These are phyloP conservation scores for Virgularia gustaviana DNA, from an alignment of 92 coral and sea anemone genomes.

Conservation along the genomic window DNA sequence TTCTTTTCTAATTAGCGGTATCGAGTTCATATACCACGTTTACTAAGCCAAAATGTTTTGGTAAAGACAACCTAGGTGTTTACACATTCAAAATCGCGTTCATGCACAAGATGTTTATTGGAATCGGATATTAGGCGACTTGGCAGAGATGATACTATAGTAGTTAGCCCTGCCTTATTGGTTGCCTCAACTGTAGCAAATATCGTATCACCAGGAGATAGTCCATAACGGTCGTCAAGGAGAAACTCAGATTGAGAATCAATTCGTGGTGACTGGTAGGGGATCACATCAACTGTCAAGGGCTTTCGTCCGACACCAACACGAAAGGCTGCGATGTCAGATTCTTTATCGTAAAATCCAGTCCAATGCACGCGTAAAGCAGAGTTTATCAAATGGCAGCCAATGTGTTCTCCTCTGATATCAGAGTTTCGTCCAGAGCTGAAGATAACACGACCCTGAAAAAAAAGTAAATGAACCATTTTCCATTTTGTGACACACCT, in stretches of 20 bases:
- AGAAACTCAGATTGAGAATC: conserved; percentile 46
- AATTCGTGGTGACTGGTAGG: conserved; percentile 58
- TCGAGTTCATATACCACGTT: too few relatives aligned
- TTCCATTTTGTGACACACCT: neutral
- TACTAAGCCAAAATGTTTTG: too few relatives aligned
- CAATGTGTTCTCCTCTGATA: conserved; percentile 64
- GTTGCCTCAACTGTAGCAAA: conserved; percentile 72
- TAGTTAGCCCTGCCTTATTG: conserved; percentile 68
- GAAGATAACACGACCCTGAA: conserved; percentile 74
- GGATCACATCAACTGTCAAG: conserved; percentile 39
- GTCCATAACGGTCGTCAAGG: conserved; percentile 24
- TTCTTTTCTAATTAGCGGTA: too few relatives aligned
- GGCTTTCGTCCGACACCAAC: conserved; percentile 59
- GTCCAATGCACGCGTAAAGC: conserved; percentile 85
- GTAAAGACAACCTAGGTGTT: too few relatives aligned
- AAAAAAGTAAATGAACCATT: neutral
- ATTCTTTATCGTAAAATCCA: conserved; percentile 65
- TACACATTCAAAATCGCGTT: conserved; percentile 69
- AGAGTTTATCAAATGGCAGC: conserved; percentile 70
- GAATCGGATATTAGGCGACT: conserved; percentile 74
- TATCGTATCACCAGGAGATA: conserved; percentile 61
- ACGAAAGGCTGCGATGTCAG: conserved; percentile 73
- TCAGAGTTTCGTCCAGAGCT: conserved; percentile 86
- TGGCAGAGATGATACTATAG: conserved; percentile 60
- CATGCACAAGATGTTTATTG: conserved; percentile 39